Conservation (phyloP, 1,140 invertebrate species). For the Drosophila lacteicornis region DNA sequence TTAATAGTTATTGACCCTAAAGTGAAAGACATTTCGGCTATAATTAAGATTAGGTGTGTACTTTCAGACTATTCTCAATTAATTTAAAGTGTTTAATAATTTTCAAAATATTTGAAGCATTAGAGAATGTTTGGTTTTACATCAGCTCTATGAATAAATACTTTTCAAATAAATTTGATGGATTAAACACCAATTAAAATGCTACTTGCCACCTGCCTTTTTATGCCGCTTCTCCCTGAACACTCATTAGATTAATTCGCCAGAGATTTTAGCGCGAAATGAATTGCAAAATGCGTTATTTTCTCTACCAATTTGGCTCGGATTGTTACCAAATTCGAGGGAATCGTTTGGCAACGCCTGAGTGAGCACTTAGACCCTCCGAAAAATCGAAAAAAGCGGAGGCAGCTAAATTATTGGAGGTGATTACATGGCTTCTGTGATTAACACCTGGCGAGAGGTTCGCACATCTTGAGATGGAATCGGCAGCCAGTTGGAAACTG, state of each 20-base stretch:
- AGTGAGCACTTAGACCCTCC: slow-evolving; percentile 38
- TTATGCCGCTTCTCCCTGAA: too few species aligned
- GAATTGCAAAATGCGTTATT: slow-evolving; percentile 17
- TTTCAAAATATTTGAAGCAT: too few species aligned
- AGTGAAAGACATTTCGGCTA: too few species aligned
- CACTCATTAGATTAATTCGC: not conserved
- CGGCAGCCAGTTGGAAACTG: slow-evolving; percentile 56
- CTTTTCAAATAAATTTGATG: not conserved
- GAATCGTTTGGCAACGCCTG: slow-evolving; percentile 39
- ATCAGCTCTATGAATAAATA: not conserved
- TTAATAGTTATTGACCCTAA: too few species aligned
- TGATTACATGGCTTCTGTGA: slow-evolving; percentile 65
- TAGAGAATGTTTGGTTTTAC: too few species aligned
- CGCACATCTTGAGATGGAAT: slow-evolving; percentile 42
- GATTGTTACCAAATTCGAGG: slow-evolving; percentile 18
- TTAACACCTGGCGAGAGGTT: slow-evolving; percentile 66
- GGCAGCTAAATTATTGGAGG: slow-evolving; percentile 52
- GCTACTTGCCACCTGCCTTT: not conserved
- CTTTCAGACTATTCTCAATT: too few species aligned
- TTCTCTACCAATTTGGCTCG: slow-evolving; percentile 6
- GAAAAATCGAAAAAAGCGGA: slow-evolving; percentile 14
- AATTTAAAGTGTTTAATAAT: too few species aligned
- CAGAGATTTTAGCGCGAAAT: slow-evolving; percentile 10
- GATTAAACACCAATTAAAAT: not conserved
- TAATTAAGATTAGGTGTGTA: too few species aligned